Conservation (phyloP, 1,140 invertebrate species). For the Megalonaias nervosa region DNA sequence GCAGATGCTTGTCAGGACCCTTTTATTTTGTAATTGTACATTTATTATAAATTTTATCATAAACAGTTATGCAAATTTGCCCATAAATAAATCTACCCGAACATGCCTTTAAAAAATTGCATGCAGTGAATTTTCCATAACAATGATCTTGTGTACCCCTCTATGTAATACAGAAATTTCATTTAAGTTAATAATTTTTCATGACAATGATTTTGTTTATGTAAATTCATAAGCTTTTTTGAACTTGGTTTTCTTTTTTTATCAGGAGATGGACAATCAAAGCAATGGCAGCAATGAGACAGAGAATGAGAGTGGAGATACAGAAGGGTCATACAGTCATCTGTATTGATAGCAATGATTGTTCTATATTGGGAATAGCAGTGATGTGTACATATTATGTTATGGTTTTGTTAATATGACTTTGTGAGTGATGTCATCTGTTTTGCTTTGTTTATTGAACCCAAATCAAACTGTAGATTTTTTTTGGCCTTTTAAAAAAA, state of each 20-base stretch:
- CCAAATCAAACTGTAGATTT: too few species aligned
- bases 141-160: background rate
- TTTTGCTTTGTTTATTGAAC: too few species aligned
- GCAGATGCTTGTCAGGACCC: too few species aligned
- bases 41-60: too few species aligned
- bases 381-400: too few species aligned
- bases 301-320: slow-evolving; percentile 25
- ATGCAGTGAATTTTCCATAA: background rate
- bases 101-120: background rate
- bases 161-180: background rate
- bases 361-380: too few species aligned
- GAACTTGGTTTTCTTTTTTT: slow-evolving; percentile 6
- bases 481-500: too few species aligned
- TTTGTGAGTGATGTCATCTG: too few species aligned
- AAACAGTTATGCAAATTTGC: too few species aligned
- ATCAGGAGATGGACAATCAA: slow-evolving; percentile 50
- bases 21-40: too few species aligned
- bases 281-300: slow-evolving; percentile 36
- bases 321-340: slow-evolving; percentile 27
- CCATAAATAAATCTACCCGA: background rate
- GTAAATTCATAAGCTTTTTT: background rate
- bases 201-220: background rate
- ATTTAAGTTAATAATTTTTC: background rate
- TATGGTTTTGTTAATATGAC: too few species aligned
- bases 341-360: slow-evolving; percentile 18